phyloP scores from a whole-genome alignment of 2,888 invertebrate species.

The Autographa pulchrina region DNA sequence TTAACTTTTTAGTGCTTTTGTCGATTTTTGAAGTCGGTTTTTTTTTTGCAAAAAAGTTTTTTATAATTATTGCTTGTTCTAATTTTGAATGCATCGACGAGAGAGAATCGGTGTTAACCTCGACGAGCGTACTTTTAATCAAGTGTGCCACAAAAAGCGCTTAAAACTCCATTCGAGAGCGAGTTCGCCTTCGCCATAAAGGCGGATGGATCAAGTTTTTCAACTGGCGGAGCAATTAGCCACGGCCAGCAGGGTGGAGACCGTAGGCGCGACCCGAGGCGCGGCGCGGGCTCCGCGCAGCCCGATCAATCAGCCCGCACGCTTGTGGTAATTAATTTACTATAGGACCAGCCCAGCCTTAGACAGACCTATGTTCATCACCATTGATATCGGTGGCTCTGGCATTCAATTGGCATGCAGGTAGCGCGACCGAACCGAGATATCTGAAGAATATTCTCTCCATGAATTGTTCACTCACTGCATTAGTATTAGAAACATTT shows the following conservation, averaged over 20 bases:
- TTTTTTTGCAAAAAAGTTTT: too few relatives aligned
- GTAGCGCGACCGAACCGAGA: constrained; percentile 39
- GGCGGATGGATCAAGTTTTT: constrained; percentile 75
- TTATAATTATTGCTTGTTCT: constrained; percentile 11
- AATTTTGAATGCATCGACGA: constrained; percentile 26
- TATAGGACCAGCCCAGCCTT: constrained; percentile 58
- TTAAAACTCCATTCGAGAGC: constrained; percentile 57
- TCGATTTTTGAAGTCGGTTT: too few relatives aligned
- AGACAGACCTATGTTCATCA: constrained; percentile 32
- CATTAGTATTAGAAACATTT: too few relatives aligned
- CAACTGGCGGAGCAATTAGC: constrained; percentile 75
- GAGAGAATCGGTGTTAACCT: constrained; percentile 46
- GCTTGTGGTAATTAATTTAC: constrained; percentile 77
- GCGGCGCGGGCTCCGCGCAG: constrained; percentile 59
- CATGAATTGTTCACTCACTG: too few relatives aligned
- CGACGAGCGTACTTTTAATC: constrained; percentile 51
- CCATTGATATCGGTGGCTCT: constrained; percentile 55
- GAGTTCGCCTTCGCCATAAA: constrained; percentile 62
- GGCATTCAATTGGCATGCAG: constrained; percentile 53
- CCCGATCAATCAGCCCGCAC: constrained; percentile 77
- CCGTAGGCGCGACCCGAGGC: constrained; percentile 69
- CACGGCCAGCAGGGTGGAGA: constrained; percentile 69
- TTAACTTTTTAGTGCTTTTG: too few relatives aligned
- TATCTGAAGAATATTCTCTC: constrained; percentile 26
- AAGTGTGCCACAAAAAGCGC: constrained; percentile 60